Evolutionary conservation across 2,113 vertebrate species (phyloP), one percentile per base, ranked within the genome.

Genomic region (Erpornis zantholeuca): DNA sequence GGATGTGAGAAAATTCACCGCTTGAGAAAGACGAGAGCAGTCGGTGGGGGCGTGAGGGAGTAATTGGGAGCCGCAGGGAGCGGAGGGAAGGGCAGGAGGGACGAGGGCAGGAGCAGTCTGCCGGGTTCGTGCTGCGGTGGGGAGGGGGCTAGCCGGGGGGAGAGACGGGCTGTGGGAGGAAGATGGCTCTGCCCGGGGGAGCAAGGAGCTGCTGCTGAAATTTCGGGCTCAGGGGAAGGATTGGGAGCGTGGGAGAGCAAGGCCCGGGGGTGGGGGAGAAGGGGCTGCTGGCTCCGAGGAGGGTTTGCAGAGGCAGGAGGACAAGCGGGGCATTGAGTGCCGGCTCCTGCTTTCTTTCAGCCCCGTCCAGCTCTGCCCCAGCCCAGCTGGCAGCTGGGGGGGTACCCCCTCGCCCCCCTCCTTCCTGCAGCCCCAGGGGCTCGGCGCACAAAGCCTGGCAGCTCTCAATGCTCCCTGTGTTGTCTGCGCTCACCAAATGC

Each of bases 351-450:
- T 76, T 86, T 1, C 78, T 76, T 87, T 91, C 57, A 87, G 81
- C 53, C 50, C 36, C 0, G 9, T 71, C 47, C 54, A 27, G 60
- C 83, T 44, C 13, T 7, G 8, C 40, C 77, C 7, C 8, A 15
- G 69, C 56, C 92, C 93, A 97, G 86, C 94, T 92, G 82, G 86
- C 91, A 92, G 92, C 90, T 71, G 87, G 47, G 82, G 64, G 72
- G 15, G 40, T n/a, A 13, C 38, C 33, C 24, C 35, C 70, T 38
- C 54, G 2, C 24, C 52, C 49, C n/a, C 45, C 31, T 68, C 20
- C 88, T 64, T 52, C 80, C 88, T 20, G 82, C 88, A 69, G 94
- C 92, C 90, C 82, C 8, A 5, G 75, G 90, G 70, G 79, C 69
- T 77, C 59, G 0, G 40, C 3, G 52, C 94, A 88, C 92, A 95